Conservation (phyloP, 2,113 vertebrate genomes). For the Euleptes europaea region DNA sequence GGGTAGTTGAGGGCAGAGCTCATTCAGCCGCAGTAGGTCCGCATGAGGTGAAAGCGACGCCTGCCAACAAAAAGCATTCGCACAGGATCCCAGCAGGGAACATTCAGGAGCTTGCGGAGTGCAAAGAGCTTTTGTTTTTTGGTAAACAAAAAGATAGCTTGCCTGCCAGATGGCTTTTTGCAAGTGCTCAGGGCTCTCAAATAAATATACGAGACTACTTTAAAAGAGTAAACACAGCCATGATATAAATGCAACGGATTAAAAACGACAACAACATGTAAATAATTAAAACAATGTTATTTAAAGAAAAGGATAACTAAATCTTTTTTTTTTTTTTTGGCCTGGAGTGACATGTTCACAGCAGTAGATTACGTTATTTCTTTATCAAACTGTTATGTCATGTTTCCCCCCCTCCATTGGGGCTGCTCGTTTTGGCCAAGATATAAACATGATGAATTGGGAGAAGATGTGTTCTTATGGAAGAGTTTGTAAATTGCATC, state of each 20-base stretch:
- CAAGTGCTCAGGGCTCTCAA: constrained; percentile 50
- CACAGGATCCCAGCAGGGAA: constrained; percentile 52
- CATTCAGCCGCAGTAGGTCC: constrained; percentile 54
- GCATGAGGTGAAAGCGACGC: constrained; percentile 46
- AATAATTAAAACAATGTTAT: constrained; percentile 77
- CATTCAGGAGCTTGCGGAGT: constrained; percentile 28
- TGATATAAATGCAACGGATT: constrained; percentile 57
- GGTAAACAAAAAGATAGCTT: constrained; percentile 57
- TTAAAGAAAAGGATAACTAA: constrained; percentile 57
- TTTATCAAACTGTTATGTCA: constrained; percentile 58
- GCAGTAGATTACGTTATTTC: constrained; percentile 61
- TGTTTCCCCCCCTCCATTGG: constrained; percentile 25
- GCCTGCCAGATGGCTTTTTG: constrained; percentile 49
- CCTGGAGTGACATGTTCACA: constrained; percentile 70
- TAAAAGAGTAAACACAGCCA: constrained; percentile 61
- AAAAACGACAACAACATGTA: constrained; percentile 52
- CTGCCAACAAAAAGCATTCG: constrained; percentile 56
- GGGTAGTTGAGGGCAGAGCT: constrained; percentile 42
- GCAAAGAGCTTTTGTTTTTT: constrained; percentile 55
- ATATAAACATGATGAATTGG: constrained; percentile 14
- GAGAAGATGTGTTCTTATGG: not conserved
- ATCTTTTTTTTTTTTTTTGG: too few relatives aligned
- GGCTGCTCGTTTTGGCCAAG: constrained; percentile 62
- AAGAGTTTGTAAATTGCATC: not conserved
- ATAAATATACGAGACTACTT: constrained; percentile 58